Conservation (phyloP, 2,113 vertebrate species). For the Dendropsophus ebraccatus region DNA sequence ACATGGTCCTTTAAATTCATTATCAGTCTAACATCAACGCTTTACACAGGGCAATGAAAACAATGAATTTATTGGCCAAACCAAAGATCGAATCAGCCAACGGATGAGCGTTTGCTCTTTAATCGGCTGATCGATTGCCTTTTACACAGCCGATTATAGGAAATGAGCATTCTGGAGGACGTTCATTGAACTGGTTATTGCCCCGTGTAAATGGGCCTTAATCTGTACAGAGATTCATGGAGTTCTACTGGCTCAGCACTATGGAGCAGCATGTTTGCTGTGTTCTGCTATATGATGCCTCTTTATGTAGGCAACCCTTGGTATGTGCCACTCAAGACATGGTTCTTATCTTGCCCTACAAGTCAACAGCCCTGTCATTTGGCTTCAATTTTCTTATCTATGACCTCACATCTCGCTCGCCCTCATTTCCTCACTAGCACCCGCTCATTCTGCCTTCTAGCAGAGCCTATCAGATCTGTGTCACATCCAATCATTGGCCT, state of each 20-base stretch:
- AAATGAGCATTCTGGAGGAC: too few species aligned
- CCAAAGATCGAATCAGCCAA: too few species aligned
- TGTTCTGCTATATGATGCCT: too few species aligned
- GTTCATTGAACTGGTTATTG: too few species aligned
- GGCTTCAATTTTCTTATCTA: constrained; percentile 24
- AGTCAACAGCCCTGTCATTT: background rate
- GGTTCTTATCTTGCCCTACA: background rate
- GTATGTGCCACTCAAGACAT: background rate
- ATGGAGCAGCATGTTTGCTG: background rate
- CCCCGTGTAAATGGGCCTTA: background rate
- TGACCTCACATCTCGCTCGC: background rate
- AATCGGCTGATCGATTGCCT: too few species aligned
- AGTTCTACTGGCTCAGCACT: background rate
- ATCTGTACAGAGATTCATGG: background rate
- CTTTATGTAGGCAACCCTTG: background rate
- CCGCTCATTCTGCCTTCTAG: background rate
- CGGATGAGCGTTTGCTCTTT: too few species aligned
- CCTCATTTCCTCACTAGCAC: constrained; percentile 3
- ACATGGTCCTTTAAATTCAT: too few species aligned
- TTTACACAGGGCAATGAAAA: too few species aligned
- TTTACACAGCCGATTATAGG: too few species aligned
- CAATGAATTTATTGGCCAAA: too few species aligned
- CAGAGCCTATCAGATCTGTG: constrained; percentile 29
- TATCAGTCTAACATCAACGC: too few species aligned
- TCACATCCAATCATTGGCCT: constrained; percentile 18